Evolutionary conservation across 2,888 invertebrate genomes (phyloP).

Genomic region (Philonicus albiceps): DNA sequence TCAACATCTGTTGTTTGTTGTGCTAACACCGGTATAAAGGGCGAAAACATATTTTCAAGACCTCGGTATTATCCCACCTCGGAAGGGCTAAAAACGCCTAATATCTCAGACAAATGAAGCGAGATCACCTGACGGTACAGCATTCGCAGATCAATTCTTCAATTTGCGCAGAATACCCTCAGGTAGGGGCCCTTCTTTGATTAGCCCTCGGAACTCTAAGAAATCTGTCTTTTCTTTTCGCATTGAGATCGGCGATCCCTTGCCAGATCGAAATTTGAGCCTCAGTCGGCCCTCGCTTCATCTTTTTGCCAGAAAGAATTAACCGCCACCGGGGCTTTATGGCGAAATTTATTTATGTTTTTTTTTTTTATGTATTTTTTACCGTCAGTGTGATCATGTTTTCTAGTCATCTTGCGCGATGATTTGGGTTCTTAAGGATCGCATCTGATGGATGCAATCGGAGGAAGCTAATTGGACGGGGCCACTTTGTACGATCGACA

Average conservation of each 20-base stretch:
- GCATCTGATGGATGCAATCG: constrained; percentile 20
- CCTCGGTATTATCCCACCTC: background rate
- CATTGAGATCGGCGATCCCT: background rate
- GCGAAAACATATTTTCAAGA: background rate
- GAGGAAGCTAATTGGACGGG: background rate
- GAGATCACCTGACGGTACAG: background rate
- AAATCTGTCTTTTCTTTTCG: background rate
- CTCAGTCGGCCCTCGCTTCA: background rate
- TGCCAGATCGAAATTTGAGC: background rate
- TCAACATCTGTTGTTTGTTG: constrained; percentile 14
- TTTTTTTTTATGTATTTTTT: background rate
- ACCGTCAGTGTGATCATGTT: background rate
- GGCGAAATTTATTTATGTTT: background rate
- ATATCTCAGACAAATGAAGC: background rate
- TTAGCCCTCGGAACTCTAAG: background rate
- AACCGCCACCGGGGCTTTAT: background rate
- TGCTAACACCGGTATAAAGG: background rate
- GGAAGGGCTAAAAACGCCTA: background rate
- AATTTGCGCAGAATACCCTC: background rate
- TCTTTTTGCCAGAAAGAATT: background rate
- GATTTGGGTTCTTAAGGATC: constrained; percentile 14
- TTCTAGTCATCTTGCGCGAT: constrained; percentile 2
- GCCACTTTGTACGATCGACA: background rate
- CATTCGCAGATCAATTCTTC: background rate
- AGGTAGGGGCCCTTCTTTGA: background rate